These are phyloP conservation scores for Drosophila heteroneura DNA, from an alignment of 2,888 invertebrate species.

Conservation along the genomic window DNA sequence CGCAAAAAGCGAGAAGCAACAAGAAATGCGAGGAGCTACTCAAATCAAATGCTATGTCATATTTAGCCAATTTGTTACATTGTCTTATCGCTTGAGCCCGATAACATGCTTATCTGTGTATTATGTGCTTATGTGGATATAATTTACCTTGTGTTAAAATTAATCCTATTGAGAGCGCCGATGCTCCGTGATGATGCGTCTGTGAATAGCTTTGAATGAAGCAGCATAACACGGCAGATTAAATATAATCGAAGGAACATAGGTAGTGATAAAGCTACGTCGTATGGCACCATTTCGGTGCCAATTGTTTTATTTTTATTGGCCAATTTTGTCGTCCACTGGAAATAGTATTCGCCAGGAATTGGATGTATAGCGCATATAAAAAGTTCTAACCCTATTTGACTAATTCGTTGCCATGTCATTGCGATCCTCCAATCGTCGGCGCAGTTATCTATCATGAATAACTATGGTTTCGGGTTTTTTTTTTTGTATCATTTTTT, in stretches of 20 bases:
- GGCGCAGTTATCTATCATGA: slow-evolving; percentile 99
- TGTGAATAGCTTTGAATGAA: slow-evolving; percentile 99
- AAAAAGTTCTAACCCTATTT: slow-evolving; percentile 95
- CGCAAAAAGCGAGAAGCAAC: neutral
- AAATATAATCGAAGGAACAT: slow-evolving; percentile 99
- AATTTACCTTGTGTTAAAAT: slow-evolving; percentile 97
- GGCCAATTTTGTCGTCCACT: slow-evolving; percentile 97
- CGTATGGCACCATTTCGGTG: slow-evolving; percentile 93
- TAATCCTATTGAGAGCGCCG: slow-evolving; percentile 98
- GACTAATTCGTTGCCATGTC: slow-evolving; percentile 98
- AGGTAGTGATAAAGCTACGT: slow-evolving; percentile 98
- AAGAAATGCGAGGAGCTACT: neutral
- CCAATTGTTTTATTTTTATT: slow-evolving; percentile 92
- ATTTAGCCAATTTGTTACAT: neutral
- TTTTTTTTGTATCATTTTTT: slow-evolving; percentile 1
- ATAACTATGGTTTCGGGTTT: slow-evolving; percentile 90
- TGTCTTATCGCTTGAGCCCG: neutral
- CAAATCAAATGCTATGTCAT: neutral
- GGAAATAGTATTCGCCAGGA: slow-evolving; percentile 97
- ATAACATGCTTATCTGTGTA: neutral
- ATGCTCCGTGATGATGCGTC: slow-evolving; percentile 99
- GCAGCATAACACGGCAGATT: slow-evolving; percentile 99
- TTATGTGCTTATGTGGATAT: slow-evolving; percentile 1
- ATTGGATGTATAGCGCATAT: slow-evolving; percentile 99
- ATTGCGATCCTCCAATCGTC: slow-evolving; percentile 99